Percentiles rank a stretch among this genome's conserved stretches.
Evolutionary conservation across 2,797 vertebrate species (phyloP).

Genomic region (Erethizon dorsatum): DNA sequence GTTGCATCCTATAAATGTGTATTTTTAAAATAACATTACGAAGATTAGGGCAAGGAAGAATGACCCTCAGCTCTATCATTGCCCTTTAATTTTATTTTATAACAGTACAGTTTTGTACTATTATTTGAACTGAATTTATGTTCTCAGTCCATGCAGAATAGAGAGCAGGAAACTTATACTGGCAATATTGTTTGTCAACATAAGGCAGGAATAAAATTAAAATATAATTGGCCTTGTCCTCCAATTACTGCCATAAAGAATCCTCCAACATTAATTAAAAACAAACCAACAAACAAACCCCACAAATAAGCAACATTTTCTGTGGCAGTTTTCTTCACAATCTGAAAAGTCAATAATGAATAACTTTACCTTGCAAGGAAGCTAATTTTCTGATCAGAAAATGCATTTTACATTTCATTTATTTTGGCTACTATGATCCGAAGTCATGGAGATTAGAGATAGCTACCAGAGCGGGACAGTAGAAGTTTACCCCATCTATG

Average conservation of each 20-base stretch:
- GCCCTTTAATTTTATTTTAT: constrained; percentile 38
- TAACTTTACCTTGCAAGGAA: neutral
- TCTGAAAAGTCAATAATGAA: neutral
- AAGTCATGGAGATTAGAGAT: neutral
- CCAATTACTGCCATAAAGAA: constrained; percentile 5
- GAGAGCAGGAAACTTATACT: neutral
- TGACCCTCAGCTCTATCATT: neutral
- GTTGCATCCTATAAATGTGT: constrained; percentile 32
- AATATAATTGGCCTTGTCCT: constrained; percentile 24
- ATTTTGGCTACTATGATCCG: neutral
- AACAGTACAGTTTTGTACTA: neutral
- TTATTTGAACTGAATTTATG: neutral
- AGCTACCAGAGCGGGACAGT: too few relatives aligned
- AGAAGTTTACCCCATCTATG: neutral
- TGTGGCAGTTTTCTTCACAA: neutral
- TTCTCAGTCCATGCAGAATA: neutral
- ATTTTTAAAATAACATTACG: constrained; percentile 20
- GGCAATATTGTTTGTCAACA: neutral
- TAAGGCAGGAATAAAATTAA: neutral
- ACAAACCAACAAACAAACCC: neutral
- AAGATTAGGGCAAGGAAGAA: constrained; percentile 8
- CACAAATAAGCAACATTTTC: neutral
- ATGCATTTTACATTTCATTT: neutral
- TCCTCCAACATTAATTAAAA: neutral
- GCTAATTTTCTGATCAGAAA: constrained; percentile 31